Conservation (phyloP, 2,797 vertebrate genomes). For the Micromesistius poutassou region DNA sequence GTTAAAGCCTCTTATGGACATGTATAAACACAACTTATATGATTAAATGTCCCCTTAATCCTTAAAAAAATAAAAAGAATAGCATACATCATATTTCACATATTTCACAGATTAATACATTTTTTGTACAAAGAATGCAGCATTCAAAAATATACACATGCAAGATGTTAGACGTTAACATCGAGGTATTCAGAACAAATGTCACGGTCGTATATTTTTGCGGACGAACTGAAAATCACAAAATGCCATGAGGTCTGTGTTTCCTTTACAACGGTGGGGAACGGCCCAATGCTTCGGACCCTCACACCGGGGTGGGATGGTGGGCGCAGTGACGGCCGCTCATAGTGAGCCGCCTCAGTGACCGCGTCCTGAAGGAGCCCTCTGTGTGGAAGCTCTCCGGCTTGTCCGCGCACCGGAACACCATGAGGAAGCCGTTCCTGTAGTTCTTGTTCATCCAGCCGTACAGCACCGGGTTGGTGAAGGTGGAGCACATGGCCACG, state of each 20-base stretch:
- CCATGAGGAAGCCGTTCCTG: conserved; percentile 88
- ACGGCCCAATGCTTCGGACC: not conserved
- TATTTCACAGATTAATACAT: conserved; percentile 40
- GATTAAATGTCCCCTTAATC: conserved; percentile 13
- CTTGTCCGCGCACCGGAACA: conserved; percentile 87
- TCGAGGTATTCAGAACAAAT: conserved; percentile 24
- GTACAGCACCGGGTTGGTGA: conserved; percentile 86
- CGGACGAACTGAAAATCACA: conserved; percentile 33
- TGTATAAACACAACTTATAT: conserved; percentile 37
- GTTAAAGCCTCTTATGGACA: not conserved
- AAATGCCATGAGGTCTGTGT: conserved; percentile 19
- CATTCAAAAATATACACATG: conserved; percentile 51
- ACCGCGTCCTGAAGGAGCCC: conserved; percentile 83
- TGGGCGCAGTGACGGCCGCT: conserved; percentile 74
- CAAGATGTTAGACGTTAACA: conserved; percentile 48
- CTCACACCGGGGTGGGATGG: conserved; percentile 81
- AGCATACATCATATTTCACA: conserved; percentile 47
- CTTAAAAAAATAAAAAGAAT: conserved; percentile 40
- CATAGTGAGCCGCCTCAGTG: conserved; percentile 73
- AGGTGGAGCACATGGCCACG: conserved; percentile 90
- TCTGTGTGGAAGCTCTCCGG: conserved; percentile 81
- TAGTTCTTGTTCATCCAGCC: conserved; percentile 98
- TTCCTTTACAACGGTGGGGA: not conserved
- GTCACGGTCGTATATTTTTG: conserved; percentile 46
- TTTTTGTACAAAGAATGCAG: conserved; percentile 49